Evolutionary conservation across 2,888 invertebrate species (phyloP), one percentile per base, ranked within the genome.

Genomic region (Cataglyphis altisquamis): DNA sequence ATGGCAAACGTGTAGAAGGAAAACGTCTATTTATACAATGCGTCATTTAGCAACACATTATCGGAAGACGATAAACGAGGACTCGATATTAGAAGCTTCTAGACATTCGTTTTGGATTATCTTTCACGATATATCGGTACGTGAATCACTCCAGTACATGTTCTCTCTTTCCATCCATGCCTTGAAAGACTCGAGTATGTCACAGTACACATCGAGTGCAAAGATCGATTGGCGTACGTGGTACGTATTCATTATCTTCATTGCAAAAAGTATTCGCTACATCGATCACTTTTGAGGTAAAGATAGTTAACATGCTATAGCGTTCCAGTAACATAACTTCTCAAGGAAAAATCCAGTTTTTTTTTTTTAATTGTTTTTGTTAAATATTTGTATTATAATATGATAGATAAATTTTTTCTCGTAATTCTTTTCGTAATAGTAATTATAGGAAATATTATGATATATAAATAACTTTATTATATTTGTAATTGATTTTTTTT

Each of bases 261-360:
- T 86, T 86, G 86, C 83, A 80, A 90, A 86, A 87, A 67, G 63
- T 72, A 57, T 63, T 66, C 67, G 82, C 77, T 81, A 57, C 84
- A 87, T 90, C 89, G 88, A 90, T 90, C 90, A 86, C 86, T 80
- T 68, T 74, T 52, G 64, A 15, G 52, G 70, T 67, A 82, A 52
- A 67, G 41, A 64, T 32, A 45, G 62, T 39, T 39, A 60, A 81
- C 60, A 63, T 18, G 74, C 48, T 70, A 84, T 85, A 63, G 60
- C 48, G 64, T 67, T 48, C 39, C 52, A 63, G 57, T 57, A 83
- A 75, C 52, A 72, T 75, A 62, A 29, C 64, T 70, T 84, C 77
- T 36, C 21, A 60, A 60, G 73, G 63, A 21, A 70, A 25, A 70
- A 29, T 57, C 55, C 41, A 55, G 10, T 41, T 45, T 39, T 45